phyloP scores from a whole-genome alignment of 2,888 invertebrate genomes.

The Eilema depressum region DNA sequence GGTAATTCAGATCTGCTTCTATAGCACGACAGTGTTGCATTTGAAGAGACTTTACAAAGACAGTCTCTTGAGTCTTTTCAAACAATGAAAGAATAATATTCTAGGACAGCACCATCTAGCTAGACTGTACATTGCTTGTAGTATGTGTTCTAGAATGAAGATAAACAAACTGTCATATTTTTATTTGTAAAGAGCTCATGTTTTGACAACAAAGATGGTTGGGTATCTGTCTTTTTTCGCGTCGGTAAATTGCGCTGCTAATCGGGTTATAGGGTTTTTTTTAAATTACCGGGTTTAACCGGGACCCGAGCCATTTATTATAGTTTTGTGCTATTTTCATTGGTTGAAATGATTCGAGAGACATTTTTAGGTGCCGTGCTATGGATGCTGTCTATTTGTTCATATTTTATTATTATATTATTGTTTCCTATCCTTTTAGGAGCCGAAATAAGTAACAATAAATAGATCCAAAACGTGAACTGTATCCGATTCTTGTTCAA shows the following conservation, averaged over 20 bases:
- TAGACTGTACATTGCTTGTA: too few species aligned
- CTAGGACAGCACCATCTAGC: neutral
- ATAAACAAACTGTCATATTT: neutral
- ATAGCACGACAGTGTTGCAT: neutral
- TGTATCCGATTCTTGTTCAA: neutral
- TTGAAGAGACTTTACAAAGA: neutral
- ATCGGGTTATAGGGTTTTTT: too few species aligned
- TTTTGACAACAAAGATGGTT: too few species aligned
- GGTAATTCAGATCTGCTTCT: neutral
- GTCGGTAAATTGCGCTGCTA: too few species aligned
- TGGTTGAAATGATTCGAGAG: neutral
- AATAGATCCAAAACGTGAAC: neutral
- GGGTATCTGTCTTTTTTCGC: too few species aligned
- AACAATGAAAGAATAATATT: neutral
- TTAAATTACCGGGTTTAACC: too few species aligned
- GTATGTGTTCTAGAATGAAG: neutral
- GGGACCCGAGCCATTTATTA: too few species aligned
- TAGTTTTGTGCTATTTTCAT: neutral
- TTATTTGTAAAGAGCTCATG: neutral
- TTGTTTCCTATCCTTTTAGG: too few species aligned
- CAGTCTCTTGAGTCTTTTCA: neutral
- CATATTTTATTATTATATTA: neutral
- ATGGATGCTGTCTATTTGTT: neutral
- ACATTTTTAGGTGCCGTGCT: too few species aligned
- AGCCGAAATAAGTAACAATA: neutral